These are phyloP conservation scores for Tenebrosternarchus preto DNA, from an alignment of 2,113 vertebrate genomes.

Conservation along the genomic window DNA sequence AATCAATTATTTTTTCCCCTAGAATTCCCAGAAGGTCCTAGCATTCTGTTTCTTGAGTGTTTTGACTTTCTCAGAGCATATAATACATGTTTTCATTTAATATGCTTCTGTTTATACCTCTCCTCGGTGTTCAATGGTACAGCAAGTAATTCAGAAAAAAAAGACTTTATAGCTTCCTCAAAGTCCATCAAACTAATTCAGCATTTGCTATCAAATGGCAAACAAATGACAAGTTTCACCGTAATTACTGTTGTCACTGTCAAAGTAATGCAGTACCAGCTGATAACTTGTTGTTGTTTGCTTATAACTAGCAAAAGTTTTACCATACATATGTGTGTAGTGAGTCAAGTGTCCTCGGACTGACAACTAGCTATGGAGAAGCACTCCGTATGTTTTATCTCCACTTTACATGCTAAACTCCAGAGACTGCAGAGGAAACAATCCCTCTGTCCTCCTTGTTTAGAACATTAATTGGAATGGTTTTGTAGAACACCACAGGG, in stretches of 20 bases:
- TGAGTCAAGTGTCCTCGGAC: neutral
- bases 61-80: too few species aligned
- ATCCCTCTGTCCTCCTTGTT: neutral
- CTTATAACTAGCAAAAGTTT: neutral
- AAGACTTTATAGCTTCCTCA: too few species aligned
- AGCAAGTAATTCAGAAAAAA: too few species aligned
- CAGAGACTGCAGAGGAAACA: neutral
- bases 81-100: too few species aligned
- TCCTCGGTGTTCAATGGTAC: too few species aligned
- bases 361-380: neutral
- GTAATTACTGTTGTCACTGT: neutral
- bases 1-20: too few species aligned
- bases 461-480: too few species aligned
- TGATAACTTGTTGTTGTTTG: neutral
- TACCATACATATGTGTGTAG: neutral
- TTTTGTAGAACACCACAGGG: conserved; percentile 3
- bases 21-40: too few species aligned
- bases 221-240: neutral
- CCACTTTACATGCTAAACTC: conserved; percentile 1
- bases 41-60: too few species aligned
- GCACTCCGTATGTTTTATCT: neutral
- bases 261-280: neutral
- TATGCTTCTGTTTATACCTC: too few species aligned
- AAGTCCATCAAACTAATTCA: too few species aligned
- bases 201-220: too few species aligned